Evolutionary conservation across 30 jellyfish, hydroid and myxozoan genomes (phyloP).

Genomic region (Aurelia sp.): DNA sequence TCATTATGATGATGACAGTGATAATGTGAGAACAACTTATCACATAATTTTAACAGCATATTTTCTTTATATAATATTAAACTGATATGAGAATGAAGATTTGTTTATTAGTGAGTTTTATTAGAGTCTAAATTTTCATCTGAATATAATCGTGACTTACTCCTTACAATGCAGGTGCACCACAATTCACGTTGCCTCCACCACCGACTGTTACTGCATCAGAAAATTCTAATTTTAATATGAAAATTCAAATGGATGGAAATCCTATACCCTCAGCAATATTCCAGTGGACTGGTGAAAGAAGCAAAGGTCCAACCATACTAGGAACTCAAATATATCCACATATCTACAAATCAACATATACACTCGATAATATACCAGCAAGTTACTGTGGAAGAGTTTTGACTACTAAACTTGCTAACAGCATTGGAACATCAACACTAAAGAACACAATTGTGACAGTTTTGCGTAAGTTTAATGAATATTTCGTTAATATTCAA

Average conservation of each 20-base stretch:
- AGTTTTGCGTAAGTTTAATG: too few relatives aligned
- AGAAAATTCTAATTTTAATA: conserved; percentile 1
- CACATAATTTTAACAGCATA: too few relatives aligned
- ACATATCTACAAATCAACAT: conserved; percentile 15
- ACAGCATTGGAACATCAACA: not conserved
- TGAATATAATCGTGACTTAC: too few relatives aligned
- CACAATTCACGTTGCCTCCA: conserved; percentile 6
- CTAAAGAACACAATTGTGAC: too few relatives aligned
- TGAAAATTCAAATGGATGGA: conserved; percentile 28
- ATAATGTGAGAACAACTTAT: too few relatives aligned
- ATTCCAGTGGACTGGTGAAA: conserved; percentile 16
- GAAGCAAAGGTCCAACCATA: not conserved
- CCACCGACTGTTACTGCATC: not conserved
- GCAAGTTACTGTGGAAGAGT: conserved; percentile 45
- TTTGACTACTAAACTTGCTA: conserved; percentile 13
- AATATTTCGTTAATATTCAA: too few relatives aligned
- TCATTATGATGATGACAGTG: too few relatives aligned
- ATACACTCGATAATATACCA: not conserved
- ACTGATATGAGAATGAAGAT: too few relatives aligned
- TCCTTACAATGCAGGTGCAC: conserved; percentile 10
- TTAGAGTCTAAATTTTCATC: too few relatives aligned
- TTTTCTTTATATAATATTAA: too few relatives aligned
- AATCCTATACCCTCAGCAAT: conserved; percentile 43
- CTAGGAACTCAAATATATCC: conserved; percentile 17
- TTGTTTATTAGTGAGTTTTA: too few relatives aligned